Base-by-base conservation (phyloP, 2,888 invertebrate species). In the Polymixis flavicincta region DNA sequence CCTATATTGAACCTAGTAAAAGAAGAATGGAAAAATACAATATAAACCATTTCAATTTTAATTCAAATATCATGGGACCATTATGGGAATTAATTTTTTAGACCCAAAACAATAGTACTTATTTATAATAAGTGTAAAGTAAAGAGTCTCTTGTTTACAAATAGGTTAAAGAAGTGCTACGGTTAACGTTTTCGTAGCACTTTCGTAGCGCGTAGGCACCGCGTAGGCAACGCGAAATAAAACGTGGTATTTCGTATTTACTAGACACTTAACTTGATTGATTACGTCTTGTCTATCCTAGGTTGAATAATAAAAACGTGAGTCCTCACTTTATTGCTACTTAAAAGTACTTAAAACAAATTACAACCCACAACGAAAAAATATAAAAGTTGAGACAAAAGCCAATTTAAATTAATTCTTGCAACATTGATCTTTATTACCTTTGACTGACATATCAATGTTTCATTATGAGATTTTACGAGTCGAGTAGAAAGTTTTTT, bases 391-490 rank as follows among this genome's bases (percentile, higher is more conserved):
- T 28, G 14, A 28, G n/a, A 63, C 63, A 67, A 66, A 79, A 75
- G 59, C 37, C 42, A 77, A 78, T 73, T 75, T 68, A 70, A 70
- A 66, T 80, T 55, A 67, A 78, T 65, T 60, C 70, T 75, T 65
- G 25, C 57, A 48, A 67, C 65, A 76, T 82, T 74, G 70, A 84
- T 82, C 80, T 86, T 83, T 88, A 89, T 86, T 85, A 82, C 76
- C 74, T 85, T 82, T 69, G 70, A 80, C 74, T 82, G 82, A 74
- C 55, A 82, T 79, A 86, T 85, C 81, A 86, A 88, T 82, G 73
- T 85, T 88, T 86, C 78, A 88, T 87, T 84, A 74, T 74, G 70
- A 68, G 74, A 54, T 79, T 88, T 89, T 87, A 88, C 74, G 80
- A 80, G 59, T 65, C 25, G 48, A 50, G 45, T 28, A 59, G 76